A percentile compares a stretch with the other conserved stretches of the same genome.
These are phyloP conservation scores for Piscicola geometra DNA, from an alignment of 2,888 invertebrate genomes.

Conservation along the genomic window DNA sequence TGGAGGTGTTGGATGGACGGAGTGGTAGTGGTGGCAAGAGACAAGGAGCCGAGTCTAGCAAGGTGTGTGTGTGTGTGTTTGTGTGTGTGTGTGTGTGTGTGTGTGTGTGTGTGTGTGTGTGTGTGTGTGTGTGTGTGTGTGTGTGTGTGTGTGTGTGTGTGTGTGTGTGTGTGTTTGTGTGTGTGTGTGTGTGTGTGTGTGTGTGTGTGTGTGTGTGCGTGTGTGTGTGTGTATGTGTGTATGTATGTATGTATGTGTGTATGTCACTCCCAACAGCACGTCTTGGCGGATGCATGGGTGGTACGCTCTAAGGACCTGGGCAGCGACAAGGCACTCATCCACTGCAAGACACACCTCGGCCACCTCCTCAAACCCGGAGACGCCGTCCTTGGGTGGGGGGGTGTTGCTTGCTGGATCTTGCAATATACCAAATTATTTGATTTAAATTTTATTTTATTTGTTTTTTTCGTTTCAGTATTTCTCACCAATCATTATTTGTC, in stretches of 20 bases:
- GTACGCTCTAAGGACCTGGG: conserved; percentile 73
- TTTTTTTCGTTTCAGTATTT: too few relatives aligned
- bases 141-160: conserved; percentile 23
- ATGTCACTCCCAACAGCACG: conserved; percentile 61
- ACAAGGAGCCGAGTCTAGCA: conserved; percentile 77
- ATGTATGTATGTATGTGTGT: too few relatives aligned
- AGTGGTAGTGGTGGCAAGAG: conserved; percentile 65
- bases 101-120: conserved; percentile 13
- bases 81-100: conserved; percentile 19
- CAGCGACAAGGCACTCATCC: conserved; percentile 68
- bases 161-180: conserved; percentile 20
- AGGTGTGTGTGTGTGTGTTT: conserved; percentile 54
- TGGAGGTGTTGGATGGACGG: conserved; percentile 66
- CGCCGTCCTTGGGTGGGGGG: conserved; percentile 74
- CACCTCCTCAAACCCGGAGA: conserved; percentile 88
- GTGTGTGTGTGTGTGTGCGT: neutral
- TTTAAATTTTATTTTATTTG: too few relatives aligned
- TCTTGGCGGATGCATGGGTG: conserved; percentile 87
- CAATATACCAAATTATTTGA: conserved; percentile 7
- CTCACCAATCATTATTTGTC: too few relatives aligned
- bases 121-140: conserved; percentile 19
- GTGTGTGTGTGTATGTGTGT: conserved; percentile 1
- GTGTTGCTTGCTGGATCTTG: neutral
- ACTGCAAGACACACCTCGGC: conserved; percentile 86
- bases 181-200: conserved; percentile 24